These are phyloP conservation scores for Sebastes diploproa DNA, from an alignment of 2,797 vertebrate species.

Conservation along the genomic window DNA sequence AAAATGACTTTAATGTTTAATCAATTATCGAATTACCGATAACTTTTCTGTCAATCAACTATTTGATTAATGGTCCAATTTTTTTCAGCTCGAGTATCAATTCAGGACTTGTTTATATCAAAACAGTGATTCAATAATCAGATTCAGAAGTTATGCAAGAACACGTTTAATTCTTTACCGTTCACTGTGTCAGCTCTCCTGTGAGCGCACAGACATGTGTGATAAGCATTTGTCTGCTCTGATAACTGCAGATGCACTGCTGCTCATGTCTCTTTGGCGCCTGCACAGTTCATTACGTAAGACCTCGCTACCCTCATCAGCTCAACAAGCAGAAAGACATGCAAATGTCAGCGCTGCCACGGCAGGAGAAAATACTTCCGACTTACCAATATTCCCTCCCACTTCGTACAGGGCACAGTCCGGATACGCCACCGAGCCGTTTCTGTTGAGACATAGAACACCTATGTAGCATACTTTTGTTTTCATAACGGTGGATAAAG, in stretches of 20 bases:
- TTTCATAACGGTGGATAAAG: too few relatives aligned
- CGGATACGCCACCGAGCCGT: slow-evolving; percentile 68
- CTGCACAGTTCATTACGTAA: slow-evolving; percentile 62
- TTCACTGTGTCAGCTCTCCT: slow-evolving; percentile 29
- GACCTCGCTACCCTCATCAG: slow-evolving; percentile 55
- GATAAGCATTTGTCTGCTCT: slow-evolving; percentile 75
- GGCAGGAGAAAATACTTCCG: slow-evolving; percentile 9
- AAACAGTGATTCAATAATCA: not conserved
- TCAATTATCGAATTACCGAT: not conserved
- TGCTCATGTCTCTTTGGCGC: slow-evolving; percentile 38
- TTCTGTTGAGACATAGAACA: slow-evolving; percentile 67
- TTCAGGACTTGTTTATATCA: not conserved
- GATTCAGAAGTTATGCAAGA: not conserved
- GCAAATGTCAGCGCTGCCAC: slow-evolving; percentile 62
- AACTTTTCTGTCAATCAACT: not conserved
- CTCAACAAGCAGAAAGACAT: slow-evolving; percentile 70
- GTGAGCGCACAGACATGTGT: slow-evolving; percentile 54
- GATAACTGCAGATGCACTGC: slow-evolving; percentile 76
- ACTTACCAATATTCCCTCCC: slow-evolving; percentile 90
- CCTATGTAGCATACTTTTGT: too few relatives aligned
- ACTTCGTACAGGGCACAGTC: slow-evolving; percentile 88
- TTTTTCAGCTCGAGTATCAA: not conserved
- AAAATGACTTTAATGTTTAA: not conserved
- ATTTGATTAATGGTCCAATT: not conserved
- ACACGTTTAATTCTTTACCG: not conserved